Base-by-base conservation (phyloP, 2,888 invertebrate species). In the Rotaria sp. region DNA sequence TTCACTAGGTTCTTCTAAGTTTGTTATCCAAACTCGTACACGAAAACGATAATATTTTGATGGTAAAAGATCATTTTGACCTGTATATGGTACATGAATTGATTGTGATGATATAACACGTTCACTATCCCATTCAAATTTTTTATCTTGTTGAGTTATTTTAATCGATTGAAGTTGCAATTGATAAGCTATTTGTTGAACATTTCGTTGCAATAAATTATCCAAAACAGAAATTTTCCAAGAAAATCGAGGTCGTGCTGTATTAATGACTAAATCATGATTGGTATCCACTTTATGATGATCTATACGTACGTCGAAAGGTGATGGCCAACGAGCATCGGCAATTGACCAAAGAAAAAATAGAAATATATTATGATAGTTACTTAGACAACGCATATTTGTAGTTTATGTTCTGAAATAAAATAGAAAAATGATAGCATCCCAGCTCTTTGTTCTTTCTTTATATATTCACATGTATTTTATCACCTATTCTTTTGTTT, bases 251-350 rank as follows among this genome's bases (percentile, higher is more conserved):
- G 75, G 75, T 41, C 75, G 38, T 38, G 75, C 30, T 75, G 75
- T 75, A 41, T 75, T 75, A 24, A 75, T 41, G 41, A 75, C 13
- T 41, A 75, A 41, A 75, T 75, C 75, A 35, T 26, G 13, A 38
- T 41, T 75, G 24, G n/a, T 75, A 18, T 75, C 41, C n/a, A 41
- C 75, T 75, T 75, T 75, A 75, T 75, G 75, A 75, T 75, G 35
- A 75, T 75, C 75, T 4, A 75, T 75, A 75, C 75, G 75, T 30
- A 75, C 35, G 24, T 75, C 75, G 38, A 75, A 75, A 5, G 41
- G 38, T 11, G 59, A n/a, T n/a, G 59, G 10, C 30, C n/a, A 75
- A 41, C 75, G 75, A 21, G 30, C 41, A 75, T 41, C 8, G 18
- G 21, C 24, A 41, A 21, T 11, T 18, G 75, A 75, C 35, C 75